Percentiles rank a stretch among this genome's conserved stretches.
Evolutionary conservation across 2,113 vertebrate species (phyloP).

Genomic region (Chelonoidis abingdonii): DNA sequence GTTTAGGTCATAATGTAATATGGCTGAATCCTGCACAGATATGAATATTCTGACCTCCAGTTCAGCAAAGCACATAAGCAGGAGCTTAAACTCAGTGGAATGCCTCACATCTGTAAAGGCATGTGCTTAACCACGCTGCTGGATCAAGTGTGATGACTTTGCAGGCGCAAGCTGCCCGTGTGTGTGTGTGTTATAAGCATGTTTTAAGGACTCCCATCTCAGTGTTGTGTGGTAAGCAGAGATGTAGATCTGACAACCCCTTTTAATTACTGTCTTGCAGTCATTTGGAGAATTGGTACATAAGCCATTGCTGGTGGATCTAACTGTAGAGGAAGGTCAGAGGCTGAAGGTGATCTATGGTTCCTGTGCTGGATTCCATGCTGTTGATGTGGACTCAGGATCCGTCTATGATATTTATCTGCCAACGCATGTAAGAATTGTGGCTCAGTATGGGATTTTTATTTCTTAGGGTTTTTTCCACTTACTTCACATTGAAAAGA

Average conservation of each 20-base stretch:
- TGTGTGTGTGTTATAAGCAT: background rate
- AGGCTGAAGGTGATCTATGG: conserved; percentile 99
- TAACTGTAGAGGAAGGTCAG: conserved; percentile 97
- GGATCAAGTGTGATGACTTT: background rate
- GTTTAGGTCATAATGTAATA: background rate
- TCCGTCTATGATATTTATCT: conserved; percentile 99
- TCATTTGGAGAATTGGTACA: conserved; percentile 96
- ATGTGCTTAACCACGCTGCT: background rate
- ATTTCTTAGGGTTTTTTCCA: background rate
- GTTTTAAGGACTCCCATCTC: background rate
- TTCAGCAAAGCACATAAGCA: accelerated
- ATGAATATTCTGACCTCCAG: background rate
- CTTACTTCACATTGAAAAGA: accelerated
- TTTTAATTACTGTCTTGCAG: conserved; percentile 74
- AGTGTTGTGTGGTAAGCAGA: background rate
- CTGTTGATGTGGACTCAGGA: conserved; percentile 97
- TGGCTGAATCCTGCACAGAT: background rate
- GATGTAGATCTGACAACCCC: background rate
- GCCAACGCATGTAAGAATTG: conserved; percentile 93
- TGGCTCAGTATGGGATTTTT: background rate
- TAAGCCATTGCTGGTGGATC: conserved; percentile 96
- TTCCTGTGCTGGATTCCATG: conserved; percentile 94
- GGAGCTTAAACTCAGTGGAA: background rate
- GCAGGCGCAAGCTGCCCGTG: background rate
- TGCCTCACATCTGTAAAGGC: background rate